Percentiles rank a stretch among this genome's conserved stretches.
These are phyloP conservation scores for Cryptoprocta ferox DNA, from an alignment of 2,797 vertebrate genomes.

Conservation along the genomic window DNA sequence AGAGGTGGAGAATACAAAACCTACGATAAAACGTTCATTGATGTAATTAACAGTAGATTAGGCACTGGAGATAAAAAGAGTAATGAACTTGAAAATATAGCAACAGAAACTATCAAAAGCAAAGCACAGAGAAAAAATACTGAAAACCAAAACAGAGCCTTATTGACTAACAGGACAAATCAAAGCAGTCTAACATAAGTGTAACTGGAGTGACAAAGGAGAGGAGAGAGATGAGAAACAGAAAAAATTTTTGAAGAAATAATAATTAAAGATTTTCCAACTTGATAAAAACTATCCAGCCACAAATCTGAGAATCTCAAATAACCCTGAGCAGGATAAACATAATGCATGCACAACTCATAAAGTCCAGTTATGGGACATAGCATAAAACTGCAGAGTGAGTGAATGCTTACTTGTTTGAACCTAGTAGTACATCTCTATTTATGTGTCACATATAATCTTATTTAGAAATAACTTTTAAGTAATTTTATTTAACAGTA, in stretches of 20 bases:
- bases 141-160: neutral
- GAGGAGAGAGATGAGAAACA: neutral
- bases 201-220: neutral
- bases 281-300: neutral
- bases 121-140: neutral
- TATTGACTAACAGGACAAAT: neutral
- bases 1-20: neutral
- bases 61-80: neutral
- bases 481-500: constrained; percentile 16
- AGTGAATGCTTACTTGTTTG: neutral
- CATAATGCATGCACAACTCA: neutral
- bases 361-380: neutral
- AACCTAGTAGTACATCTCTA: neutral
- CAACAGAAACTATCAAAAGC: neutral
- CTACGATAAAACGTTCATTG: neutral
- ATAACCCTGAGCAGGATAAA: neutral
- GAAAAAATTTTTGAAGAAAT: neutral
- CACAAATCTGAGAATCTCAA: neutral
- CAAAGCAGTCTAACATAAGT: neutral
- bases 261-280: neutral
- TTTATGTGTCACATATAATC: neutral
- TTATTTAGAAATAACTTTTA: neutral
- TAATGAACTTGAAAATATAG: neutral
- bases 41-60: neutral
- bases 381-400: neutral